These are phyloP conservation scores for Percopsis omiscomaycus DNA, from an alignment of 2,797 vertebrate species.

Conservation along the genomic window DNA sequence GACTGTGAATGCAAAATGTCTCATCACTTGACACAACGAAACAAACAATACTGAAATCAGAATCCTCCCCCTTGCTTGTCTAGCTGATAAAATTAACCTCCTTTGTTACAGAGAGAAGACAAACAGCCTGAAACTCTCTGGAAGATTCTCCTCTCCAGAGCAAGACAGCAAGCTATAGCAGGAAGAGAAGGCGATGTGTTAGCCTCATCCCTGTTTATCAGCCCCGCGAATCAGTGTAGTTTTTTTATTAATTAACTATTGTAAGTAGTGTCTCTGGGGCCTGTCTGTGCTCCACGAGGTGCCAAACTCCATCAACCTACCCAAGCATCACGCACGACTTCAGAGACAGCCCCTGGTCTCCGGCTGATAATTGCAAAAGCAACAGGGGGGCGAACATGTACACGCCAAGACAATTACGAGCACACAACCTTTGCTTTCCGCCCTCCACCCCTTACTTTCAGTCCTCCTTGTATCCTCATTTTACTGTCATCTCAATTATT, in stretches of 20 bases:
- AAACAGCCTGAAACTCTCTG: slow-evolving; percentile 52
- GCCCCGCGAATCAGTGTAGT: slow-evolving; percentile 62
- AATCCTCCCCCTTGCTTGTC: slow-evolving; percentile 11
- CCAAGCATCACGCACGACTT: slow-evolving; percentile 57
- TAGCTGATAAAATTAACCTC: slow-evolving; percentile 28
- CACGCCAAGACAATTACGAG: slow-evolving; percentile 64
- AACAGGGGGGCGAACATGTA: slow-evolving; percentile 40
- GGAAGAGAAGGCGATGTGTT: slow-evolving; percentile 8
- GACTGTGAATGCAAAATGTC: slow-evolving; percentile 40
- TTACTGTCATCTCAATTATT: slow-evolving; percentile 20
- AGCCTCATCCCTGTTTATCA: slow-evolving; percentile 58
- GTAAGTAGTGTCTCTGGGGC: slow-evolving; percentile 64
- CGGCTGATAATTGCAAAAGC: slow-evolving; percentile 64
- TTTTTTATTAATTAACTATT: slow-evolving; percentile 74
- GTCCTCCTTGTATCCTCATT: slow-evolving; percentile 21
- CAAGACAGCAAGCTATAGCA: slow-evolving; percentile 11
- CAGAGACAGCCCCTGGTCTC: slow-evolving; percentile 56
- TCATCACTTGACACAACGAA: slow-evolving; percentile 21
- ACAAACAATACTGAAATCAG: slow-evolving; percentile 18
- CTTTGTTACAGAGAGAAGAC: slow-evolving; percentile 46
- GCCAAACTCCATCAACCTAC: slow-evolving; percentile 67
- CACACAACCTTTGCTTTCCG: slow-evolving; percentile 35
- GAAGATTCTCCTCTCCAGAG: slow-evolving; percentile 34
- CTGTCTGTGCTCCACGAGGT: slow-evolving; percentile 40
- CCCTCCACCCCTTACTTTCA: slow-evolving; percentile 23